phyloP scores from a whole-genome alignment of 2,888 invertebrate genomes.

The Tinea pellionella region DNA sequence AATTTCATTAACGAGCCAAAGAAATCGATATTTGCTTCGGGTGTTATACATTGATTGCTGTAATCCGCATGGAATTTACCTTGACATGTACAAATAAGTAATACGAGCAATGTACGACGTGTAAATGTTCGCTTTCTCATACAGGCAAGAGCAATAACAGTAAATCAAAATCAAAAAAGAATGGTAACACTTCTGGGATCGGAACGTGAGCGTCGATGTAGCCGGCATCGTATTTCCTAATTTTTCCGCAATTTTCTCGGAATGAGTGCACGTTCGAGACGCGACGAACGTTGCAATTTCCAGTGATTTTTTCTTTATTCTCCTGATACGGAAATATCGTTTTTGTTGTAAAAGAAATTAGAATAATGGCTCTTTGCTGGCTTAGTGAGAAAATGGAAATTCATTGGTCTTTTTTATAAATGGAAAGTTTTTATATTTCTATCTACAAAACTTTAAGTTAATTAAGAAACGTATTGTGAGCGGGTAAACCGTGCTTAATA shows the following conservation, averaged over 20 bases:
- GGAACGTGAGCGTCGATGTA: conserved; percentile 15
- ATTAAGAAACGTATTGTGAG: too few relatives aligned
- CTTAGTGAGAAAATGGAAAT: background rate
- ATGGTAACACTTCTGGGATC: conserved; percentile 12
- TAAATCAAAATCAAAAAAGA: conserved; percentile 16
- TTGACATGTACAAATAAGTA: background rate
- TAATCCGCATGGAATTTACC: background rate
- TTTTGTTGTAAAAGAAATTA: conserved; percentile 7
- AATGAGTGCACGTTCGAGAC: conserved; percentile 11
- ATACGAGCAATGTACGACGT: background rate
- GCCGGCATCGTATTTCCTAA: conserved; percentile 15
- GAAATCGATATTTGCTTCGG: background rate
- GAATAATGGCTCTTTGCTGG: conserved; percentile 2
- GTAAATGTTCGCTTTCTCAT: background rate
- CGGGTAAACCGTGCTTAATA: too few relatives aligned
- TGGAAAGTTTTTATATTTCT: too few relatives aligned
- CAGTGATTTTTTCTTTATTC: conserved; percentile 9
- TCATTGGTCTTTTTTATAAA: too few relatives aligned
- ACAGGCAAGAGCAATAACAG: conserved; percentile 14
- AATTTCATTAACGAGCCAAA: background rate
- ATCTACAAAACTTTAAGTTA: too few relatives aligned
- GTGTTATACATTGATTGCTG: background rate
- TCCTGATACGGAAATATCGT: background rate
- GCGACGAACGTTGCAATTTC: conserved; percentile 11
- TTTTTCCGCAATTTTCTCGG: conserved; percentile 15